These are phyloP conservation scores for Mustela nigripes DNA, from an alignment of 2,113 vertebrate genomes.

Conservation along the genomic window DNA sequence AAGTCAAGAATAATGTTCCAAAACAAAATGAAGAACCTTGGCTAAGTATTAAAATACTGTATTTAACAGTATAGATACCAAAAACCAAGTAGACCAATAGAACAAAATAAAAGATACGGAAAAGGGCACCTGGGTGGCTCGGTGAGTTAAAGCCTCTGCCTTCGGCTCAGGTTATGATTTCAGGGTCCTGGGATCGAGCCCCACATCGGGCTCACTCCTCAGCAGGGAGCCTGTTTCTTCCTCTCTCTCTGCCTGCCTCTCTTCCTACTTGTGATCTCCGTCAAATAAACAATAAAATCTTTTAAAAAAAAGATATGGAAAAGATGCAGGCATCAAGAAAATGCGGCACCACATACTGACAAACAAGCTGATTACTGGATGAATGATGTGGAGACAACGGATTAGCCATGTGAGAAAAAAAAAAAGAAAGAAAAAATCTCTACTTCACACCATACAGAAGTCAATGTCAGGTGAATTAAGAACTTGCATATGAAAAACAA, in stretches of 20 bases:
- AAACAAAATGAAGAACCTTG: background rate
- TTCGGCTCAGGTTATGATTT: too few species aligned
- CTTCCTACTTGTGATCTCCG: too few species aligned
- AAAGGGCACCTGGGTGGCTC: background rate
- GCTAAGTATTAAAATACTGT: background rate
- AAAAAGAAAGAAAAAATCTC: background rate
- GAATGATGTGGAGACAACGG: background rate
- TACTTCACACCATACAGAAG: background rate
- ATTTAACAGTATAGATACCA: background rate
- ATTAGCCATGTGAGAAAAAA: background rate
- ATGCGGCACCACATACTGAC: too few species aligned
- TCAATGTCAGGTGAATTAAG: background rate
- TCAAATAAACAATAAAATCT: too few species aligned
- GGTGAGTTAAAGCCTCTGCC: too few species aligned
- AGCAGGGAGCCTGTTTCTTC: too few species aligned
- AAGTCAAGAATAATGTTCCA: background rate
- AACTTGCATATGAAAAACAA: background rate
- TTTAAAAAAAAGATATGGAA: background rate
- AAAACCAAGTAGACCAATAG: background rate
- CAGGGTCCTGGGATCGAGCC: too few species aligned
- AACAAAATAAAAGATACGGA: background rate
- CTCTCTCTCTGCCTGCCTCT: too few species aligned
- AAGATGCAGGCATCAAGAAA: background rate
- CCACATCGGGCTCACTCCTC: too few species aligned
- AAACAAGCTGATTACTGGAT: background rate